Base-by-base conservation (phyloP, 2,113 vertebrate species). In the Cottus gobio region DNA sequence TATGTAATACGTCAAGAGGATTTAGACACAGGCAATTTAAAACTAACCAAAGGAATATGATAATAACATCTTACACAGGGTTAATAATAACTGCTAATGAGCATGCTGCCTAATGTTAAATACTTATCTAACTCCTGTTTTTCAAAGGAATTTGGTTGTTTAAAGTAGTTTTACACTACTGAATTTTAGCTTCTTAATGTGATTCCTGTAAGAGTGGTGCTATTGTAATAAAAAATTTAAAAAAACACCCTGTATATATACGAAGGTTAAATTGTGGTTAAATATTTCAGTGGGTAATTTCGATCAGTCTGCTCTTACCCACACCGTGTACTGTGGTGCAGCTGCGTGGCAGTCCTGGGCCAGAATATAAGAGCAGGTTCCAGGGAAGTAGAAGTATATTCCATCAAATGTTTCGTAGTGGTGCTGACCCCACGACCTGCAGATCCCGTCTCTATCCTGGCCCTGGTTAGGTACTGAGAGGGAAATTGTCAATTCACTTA, bases 401-500 rank as follows among this genome's bases (percentile, higher is more conserved):
- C 98, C 98, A 93, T 99, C 98, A 92, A 99, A 99, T 5, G 97
- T 98, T 95, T 99, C 98, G 93, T 96, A 99, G 90, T 99, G 92
- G 93, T 99, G 95, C 61, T 99, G 98, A 89, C 98, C 98, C 98
- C 98, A 99, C 0, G 96, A 97, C 92, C 96, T 97, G 92, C 98
- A 99, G 88, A 99, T 99, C 13, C 97, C 97, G 68, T 98, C 97
- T 95, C 97, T 95, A 74, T 97, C 96, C 91, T 95, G 96, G 71
- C 97, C 98, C 87, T 93, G 93, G 90, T 99, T 99, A 84, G 96
- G 96, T 86, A 99, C 98, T 99, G 88, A 87, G 81, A 90, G 80
- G 28, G 84, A 91, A 65, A 80, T 4, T 5, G 18, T 4, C 34
- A 75, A 28, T 36, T 70, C 7, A 69, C 4, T 84, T 24, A 69